A percentile compares a stretch with the other conserved stretches of the same genome.
These are phyloP conservation scores for Athripsodes cinereus DNA, from an alignment of 2,888 invertebrate genomes.

Conservation along the genomic window DNA sequence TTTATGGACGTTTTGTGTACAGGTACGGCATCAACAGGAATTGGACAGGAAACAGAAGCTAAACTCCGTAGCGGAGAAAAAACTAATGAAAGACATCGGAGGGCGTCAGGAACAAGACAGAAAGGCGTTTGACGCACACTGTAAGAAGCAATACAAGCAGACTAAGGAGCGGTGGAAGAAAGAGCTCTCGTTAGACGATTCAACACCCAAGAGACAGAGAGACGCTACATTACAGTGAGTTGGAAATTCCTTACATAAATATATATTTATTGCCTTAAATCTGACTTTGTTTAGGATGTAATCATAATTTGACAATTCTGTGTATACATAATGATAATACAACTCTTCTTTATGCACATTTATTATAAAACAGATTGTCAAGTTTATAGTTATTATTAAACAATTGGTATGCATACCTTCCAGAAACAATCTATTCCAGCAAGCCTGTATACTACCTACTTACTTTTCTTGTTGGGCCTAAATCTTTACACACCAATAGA, in stretches of 20 bases:
- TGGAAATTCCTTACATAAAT: too few relatives aligned
- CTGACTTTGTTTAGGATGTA: too few relatives aligned
- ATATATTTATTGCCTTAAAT: too few relatives aligned
- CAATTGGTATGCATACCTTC: too few relatives aligned
- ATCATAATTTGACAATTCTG: too few relatives aligned
- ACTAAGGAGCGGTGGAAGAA: constrained; percentile 96
- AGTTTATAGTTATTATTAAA: too few relatives aligned
- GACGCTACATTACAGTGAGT: constrained; percentile 81
- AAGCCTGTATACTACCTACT: too few relatives aligned
- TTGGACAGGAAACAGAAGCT: constrained; percentile 77
- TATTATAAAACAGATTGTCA: too few relatives aligned
- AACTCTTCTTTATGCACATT: background rate
- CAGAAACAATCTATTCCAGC: too few relatives aligned
- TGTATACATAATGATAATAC: too few relatives aligned
- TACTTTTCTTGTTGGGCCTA: too few relatives aligned
- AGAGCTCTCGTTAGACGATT: constrained; percentile 85
- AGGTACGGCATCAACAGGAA: constrained; percentile 71
- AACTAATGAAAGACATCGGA: constrained; percentile 86
- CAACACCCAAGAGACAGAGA: constrained; percentile 84
- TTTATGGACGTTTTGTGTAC: constrained; percentile 14
- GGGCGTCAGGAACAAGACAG: constrained; percentile 86
- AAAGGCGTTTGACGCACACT: constrained; percentile 85
- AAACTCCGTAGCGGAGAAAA: constrained; percentile 85
- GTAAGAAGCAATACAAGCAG: constrained; percentile 94
- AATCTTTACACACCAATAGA: too few relatives aligned